Evolutionary conservation across 2,797 vertebrate species (phyloP).

Genomic region (Channallabes apus): DNA sequence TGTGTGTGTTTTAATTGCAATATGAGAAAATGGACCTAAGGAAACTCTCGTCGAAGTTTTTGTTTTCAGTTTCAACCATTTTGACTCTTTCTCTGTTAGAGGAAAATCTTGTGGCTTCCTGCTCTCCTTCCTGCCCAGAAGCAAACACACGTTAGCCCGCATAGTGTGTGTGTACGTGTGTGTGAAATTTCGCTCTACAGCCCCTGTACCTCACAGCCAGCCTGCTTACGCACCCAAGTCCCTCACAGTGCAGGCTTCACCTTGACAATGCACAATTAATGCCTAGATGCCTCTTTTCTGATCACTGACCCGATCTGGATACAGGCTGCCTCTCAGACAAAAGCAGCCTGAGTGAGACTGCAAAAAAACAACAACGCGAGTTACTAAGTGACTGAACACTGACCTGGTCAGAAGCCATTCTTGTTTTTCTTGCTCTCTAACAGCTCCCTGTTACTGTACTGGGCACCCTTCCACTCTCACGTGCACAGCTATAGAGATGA

Average conservation of each 20-base stretch:
- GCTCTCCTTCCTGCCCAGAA: conserved; percentile 64
- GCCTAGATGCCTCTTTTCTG: conserved; percentile 57
- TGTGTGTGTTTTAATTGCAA: conserved; percentile 47
- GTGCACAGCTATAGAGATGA: conserved; percentile 47
- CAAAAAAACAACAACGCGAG: background rate
- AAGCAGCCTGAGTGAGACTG: conserved; percentile 10
- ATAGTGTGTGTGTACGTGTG: conserved; percentile 53
- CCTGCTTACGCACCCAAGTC: conserved; percentile 38
- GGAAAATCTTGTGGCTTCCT: conserved; percentile 63
- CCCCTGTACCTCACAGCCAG: conserved; percentile 52
- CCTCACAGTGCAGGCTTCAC: conserved; percentile 45
- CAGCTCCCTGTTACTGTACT: conserved; percentile 41
- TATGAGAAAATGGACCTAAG: conserved; percentile 63
- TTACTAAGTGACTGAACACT: conserved; percentile 47
- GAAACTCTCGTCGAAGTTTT: conserved; percentile 39
- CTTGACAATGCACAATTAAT: conserved; percentile 50
- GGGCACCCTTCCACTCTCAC: conserved; percentile 44
- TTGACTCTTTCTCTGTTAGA: conserved; percentile 59
- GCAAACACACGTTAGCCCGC: conserved; percentile 67
- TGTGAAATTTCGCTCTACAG: conserved; percentile 56
- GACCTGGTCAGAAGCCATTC: conserved; percentile 41
- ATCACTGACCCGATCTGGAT: conserved; percentile 38
- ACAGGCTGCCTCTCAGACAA: background rate
- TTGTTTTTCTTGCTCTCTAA: conserved; percentile 7
- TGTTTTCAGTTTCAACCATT: background rate